These are phyloP conservation scores for Dromiciops gliroides DNA, from an alignment of 2,113 vertebrate species.

Conservation along the genomic window DNA sequence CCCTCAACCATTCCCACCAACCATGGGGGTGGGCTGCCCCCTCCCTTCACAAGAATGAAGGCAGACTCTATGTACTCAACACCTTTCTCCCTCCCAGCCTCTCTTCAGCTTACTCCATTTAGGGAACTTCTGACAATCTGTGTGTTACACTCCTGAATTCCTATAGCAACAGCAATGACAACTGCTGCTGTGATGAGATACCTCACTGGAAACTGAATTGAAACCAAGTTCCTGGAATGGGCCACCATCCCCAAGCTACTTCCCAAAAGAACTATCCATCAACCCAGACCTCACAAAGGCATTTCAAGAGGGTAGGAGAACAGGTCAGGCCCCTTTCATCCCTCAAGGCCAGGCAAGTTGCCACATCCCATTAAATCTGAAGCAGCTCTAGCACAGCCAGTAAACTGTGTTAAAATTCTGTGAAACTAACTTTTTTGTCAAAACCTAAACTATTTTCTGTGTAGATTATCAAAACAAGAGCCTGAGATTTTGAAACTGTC, in stretches of 20 bases:
- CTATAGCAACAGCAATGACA: background rate
- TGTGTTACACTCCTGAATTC: background rate
- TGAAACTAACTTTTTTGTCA: conserved; percentile 5
- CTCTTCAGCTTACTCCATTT: background rate
- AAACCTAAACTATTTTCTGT: conserved; percentile 38
- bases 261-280: background rate
- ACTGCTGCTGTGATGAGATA: background rate
- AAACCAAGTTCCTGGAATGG: background rate
- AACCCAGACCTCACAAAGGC: background rate
- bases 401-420: background rate
- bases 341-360: conserved; percentile 26
- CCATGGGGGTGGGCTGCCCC: no score
- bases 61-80: background rate
- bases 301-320: background rate
- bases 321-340: background rate
- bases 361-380: conserved; percentile 6
- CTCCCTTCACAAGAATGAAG: background rate
- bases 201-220: background rate
- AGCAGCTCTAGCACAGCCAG: background rate
- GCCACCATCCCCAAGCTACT: background rate
- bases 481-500: background rate
- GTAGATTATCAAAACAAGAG: conserved; percentile 44
- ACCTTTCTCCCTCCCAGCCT: background rate
- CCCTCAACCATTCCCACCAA: no score
- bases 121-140: background rate